Evolutionary conservation across 2,888 invertebrate species (phyloP), one percentile per base, ranked within the genome.

Genomic region (Carabus problematicus): DNA sequence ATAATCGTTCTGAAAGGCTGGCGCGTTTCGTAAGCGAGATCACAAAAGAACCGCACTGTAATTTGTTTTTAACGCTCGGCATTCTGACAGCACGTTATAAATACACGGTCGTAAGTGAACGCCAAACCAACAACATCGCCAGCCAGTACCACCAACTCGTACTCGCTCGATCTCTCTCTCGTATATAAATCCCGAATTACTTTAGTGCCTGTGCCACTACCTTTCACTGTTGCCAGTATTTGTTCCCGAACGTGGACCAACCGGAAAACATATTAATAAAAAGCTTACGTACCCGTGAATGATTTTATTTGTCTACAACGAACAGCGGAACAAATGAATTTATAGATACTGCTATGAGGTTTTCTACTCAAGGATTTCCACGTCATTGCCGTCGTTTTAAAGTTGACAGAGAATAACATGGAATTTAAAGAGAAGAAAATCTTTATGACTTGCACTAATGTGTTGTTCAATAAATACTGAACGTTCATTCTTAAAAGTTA

Each of bases 51-150:
- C 67, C 67, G 42, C 67, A 67, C 16, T 54, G 54, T 67, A 67
- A 67, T 67, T 67, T 67, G 67, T 67, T 67, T 67, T 67, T 67
- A 67, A 60, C 59, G 43, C 43, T 60, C 18, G 47, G 14, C 58
- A 47, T 39, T 55, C 43, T 64, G 14, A 40, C 56, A 47, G 29
- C 29, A 52, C 19, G 19, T 18, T 52, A 49, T 49, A 12, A 16
- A 12, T 49, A 49, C 12, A 49, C 45, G 12, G 18, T 49, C 29
- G 29, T 29, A 29, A 29, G 29, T 29, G 29, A 29, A 29, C 29
- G 29, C 29, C 29, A 29, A 29, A 29, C 29, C 29, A 29, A 29
- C 29, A 29, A 29, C 29, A 29, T 29, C 29, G 29, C 29, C 29
- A 29, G 29, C 29, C 29, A 29, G 29, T 29, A 29, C 29, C 29